Percentiles rank a stretch among this genome's conserved stretches.
Conservation (phyloP, 1,140 invertebrate genomes). For the Campoletis sonorensis region DNA sequence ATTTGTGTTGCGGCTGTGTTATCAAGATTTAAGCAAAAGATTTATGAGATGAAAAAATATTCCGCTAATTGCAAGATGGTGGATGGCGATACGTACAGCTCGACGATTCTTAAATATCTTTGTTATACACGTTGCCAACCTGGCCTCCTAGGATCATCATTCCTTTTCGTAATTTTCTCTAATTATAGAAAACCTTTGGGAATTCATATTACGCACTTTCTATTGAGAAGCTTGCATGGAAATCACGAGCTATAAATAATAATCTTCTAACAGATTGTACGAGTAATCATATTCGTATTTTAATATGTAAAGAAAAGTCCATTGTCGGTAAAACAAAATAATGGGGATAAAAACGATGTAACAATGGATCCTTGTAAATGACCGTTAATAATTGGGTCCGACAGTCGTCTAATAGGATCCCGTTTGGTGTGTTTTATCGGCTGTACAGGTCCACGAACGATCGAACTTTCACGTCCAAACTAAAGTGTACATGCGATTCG, state of each 20-base stretch:
- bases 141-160: background rate
- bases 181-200: background rate
- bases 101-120: background rate
- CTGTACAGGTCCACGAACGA: no score
- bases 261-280: background rate
- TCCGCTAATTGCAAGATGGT: conserved; percentile 13
- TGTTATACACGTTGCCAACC: background rate
- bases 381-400: no score
- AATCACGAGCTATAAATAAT: background rate
- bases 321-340: no score
- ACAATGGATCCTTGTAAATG: no score
- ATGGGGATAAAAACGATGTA: no score
- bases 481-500: no score
- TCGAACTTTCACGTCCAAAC: no score
- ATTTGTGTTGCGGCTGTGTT: conserved; percentile 3
- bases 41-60: conserved; percentile 3
- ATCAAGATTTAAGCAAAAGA: conserved; percentile 12
- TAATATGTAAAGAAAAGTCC: no score
- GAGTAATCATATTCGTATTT: no score
- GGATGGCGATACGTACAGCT: background rate
- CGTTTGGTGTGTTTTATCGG: no score
- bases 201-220: background rate
- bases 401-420: no score
- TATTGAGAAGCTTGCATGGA: background rate
- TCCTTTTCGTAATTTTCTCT: conserved; percentile 7